Conservation (phyloP, 2,888 invertebrate species). For the Sinohyriopsis cumingii region DNA sequence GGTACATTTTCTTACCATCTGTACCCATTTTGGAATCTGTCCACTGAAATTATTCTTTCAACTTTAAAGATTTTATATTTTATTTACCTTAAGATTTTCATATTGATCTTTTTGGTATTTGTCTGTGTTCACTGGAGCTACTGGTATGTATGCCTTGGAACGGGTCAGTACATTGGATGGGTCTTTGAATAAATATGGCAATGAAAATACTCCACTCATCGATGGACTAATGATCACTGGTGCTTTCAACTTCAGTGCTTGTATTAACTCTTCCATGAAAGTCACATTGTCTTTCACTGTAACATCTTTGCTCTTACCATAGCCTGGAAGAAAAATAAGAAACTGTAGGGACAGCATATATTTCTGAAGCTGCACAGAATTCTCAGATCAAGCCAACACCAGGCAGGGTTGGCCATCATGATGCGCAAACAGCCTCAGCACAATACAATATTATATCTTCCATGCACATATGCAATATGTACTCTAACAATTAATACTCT, state of each 20-base stretch:
- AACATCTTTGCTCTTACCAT: conserved; percentile 11
- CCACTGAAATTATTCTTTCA: too few species aligned
- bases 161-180: conserved; percentile 46
- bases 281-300: conserved; percentile 28
- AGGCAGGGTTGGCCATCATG: too few species aligned
- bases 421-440: too few species aligned
- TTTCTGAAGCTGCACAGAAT: too few species aligned
- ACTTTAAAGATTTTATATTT: too few species aligned
- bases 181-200: conserved; percentile 70
- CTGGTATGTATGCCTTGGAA: conserved; percentile 71
- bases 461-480: too few species aligned
- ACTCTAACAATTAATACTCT: too few species aligned
- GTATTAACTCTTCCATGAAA: conserved; percentile 65
- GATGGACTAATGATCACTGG: conserved; percentile 74
- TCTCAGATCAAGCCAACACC: too few species aligned
- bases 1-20: too few species aligned
- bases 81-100: conserved; percentile 24
- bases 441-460: too few species aligned
- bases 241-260: conserved; percentile 51
- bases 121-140: conserved; percentile 71
- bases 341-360: too few species aligned
- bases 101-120: conserved; percentile 37
- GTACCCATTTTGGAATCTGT: too few species aligned
- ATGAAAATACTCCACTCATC: conserved; percentile 73
- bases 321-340: conserved; percentile 3